Base-by-base conservation (phyloP, 2,113 vertebrate genomes). In the Carassius gibelio region DNA sequence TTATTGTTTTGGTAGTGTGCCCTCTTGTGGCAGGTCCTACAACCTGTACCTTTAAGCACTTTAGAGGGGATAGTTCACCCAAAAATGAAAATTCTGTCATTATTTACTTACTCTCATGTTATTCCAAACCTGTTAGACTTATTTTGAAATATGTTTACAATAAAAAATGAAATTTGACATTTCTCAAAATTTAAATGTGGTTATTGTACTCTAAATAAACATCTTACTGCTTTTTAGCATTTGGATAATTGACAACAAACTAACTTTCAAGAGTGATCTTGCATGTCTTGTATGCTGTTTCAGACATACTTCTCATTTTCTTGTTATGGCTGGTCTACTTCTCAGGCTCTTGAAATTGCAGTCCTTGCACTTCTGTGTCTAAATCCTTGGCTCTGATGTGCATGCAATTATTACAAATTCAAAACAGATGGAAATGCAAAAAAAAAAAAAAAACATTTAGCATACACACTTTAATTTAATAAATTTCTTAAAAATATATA, bases 291-390 rank as follows among this genome's bases (percentile, higher is more conserved):
- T 21, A 57, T 77, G 52, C 3, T 0, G 55, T 76, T 76, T 55
- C 26, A 57, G 50, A 21, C 71, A 42, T 19, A 42, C 8, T 55
- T 34, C 14, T 75, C 75, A 77, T 57, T 77, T 57, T 77, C 50
- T 57, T 55, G 42, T 34, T 77, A 36, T 76, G 26, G 15, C 23
- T 45, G 42, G 68, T 74, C 23, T 77, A 26, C 3, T 26, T 48
- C 59, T 80, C 36, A 48, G 13, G 59, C 77, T 80, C 13, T 79
- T 62, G 57, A 79, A 79, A 61, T 80, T 80, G n/a, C 7, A 17
- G 61, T 48, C n/a, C 19, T 64, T 36, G 59, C 38, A 30, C 59
- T 26, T 66, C 13, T 80, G 14, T 30, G 7, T 48, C n/a, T 48
- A 48, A 80, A 80, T 62, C 59, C n/a, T 80, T 26, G 59, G 59